Evolutionary conservation across 1,140 invertebrate genomes (phyloP).

Genomic region (Ridgeia piscesae): DNA sequence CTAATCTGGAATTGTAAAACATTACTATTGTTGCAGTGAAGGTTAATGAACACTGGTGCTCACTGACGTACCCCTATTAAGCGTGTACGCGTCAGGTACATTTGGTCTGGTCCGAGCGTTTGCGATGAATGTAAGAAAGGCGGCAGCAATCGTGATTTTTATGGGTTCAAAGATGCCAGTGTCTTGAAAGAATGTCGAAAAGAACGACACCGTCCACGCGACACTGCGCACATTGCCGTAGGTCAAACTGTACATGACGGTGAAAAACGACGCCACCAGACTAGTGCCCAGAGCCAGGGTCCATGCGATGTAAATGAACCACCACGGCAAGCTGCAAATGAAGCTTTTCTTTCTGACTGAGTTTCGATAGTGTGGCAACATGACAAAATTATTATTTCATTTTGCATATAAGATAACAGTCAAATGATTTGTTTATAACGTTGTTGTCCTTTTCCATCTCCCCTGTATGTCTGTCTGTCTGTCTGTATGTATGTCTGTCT

Average conservation of each 20-base stretch:
- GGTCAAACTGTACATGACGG: not conserved
- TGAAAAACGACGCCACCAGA: not conserved
- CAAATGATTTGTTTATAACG: not conserved
- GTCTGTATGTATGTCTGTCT: not conserved
- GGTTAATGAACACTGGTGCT: no score
- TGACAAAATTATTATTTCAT: not conserved
- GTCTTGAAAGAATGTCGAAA: not conserved
- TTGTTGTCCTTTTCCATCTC: not conserved
- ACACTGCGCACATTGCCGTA: not conserved
- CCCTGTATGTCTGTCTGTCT: no score
- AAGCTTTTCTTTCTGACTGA: not conserved
- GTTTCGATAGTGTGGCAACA: not conserved
- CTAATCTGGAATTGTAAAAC: no score
- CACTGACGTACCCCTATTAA: not conserved
- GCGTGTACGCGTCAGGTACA: not conserved
- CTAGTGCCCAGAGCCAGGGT: not conserved
- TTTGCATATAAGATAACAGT: not conserved
- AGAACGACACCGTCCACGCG: not conserved
- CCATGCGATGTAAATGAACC: not conserved
- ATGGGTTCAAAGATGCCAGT: not conserved
- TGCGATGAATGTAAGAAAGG: not conserved
- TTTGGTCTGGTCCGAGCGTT: not conserved
- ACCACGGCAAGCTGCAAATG: not conserved
- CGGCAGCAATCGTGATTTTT: not conserved
- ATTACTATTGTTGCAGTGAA: no score